A percentile compares a stretch with the other conserved stretches of the same genome.
Conservation (phyloP, 2,113 vertebrate species). For the Bombycilla garrulus region DNA sequence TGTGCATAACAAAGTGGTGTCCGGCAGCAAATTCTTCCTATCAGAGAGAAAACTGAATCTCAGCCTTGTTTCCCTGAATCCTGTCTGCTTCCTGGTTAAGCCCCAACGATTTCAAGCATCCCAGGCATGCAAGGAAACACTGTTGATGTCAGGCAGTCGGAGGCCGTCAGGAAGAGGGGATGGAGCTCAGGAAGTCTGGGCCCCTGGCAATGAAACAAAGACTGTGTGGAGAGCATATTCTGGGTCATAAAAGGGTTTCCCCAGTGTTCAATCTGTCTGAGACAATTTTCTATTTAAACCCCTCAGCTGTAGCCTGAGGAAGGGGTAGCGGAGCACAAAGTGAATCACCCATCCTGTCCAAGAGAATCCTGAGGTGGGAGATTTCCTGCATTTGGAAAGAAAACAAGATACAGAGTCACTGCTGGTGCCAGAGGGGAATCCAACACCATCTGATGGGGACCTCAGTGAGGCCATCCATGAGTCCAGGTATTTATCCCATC, state of each 20-base stretch:
- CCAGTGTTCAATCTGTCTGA: neutral
- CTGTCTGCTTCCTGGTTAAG: neutral
- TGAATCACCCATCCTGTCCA: conserved; percentile 44
- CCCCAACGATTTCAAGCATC: conserved; percentile 41
- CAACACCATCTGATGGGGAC: neutral
- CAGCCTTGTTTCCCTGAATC: neutral
- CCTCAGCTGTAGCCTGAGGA: conserved; percentile 40
- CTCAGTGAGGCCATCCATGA: neutral
- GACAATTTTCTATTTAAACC: conserved; percentile 17
- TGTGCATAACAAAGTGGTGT: neutral
- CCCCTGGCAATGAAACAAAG: neutral
- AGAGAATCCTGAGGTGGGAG: neutral
- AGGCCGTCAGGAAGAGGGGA: neutral
- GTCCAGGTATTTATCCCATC: neutral
- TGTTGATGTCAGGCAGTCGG: neutral
- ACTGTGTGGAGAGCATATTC: neutral
- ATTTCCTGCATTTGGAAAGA: conserved; percentile 30
- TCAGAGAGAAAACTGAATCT: neutral
- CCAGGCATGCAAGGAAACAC: conserved; percentile 39
- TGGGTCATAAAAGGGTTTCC: conserved; percentile 42
- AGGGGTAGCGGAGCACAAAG: neutral
- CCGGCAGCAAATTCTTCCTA: neutral
- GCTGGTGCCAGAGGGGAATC: neutral
- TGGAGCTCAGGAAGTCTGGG: conserved; percentile 8
- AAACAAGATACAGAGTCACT: neutral